A percentile compares a stretch with the other conserved stretches of the same genome.
phyloP scores from a whole-genome alignment of 2,797 vertebrate genomes.

The Anolis apletophallus region DNA sequence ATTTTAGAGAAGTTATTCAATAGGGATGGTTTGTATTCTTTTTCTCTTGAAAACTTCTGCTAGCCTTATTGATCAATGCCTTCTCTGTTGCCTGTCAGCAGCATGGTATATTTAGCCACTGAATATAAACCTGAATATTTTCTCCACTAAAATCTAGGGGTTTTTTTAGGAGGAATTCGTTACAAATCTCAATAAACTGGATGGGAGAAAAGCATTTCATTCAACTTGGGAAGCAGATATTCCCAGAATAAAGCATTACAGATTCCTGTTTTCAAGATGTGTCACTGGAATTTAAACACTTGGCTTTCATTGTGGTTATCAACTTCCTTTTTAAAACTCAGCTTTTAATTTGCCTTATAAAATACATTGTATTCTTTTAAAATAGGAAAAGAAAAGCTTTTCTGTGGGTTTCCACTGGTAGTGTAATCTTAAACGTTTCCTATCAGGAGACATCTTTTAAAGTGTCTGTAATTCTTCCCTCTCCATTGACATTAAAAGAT shows the following conservation, averaged over 20 bases:
- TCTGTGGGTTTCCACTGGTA: conserved; percentile 9
- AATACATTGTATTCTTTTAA: conserved; percentile 42
- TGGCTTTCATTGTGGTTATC: conserved; percentile 18
- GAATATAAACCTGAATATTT: background rate
- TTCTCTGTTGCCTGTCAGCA: background rate
- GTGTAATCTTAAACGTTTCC: conserved; percentile 53
- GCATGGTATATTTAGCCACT: background rate
- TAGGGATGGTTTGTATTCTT: background rate
- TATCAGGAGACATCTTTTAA: conserved; percentile 36
- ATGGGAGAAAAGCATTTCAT: background rate
- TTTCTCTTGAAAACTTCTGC: background rate
- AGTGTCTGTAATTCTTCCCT: conserved; percentile 36
- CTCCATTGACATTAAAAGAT: conserved; percentile 60
- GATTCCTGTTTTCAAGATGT: conserved; percentile 36
- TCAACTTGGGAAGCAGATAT: background rate
- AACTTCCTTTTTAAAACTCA: conserved; percentile 39
- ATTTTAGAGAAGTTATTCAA: background rate
- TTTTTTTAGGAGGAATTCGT: background rate
- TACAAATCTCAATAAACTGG: background rate
- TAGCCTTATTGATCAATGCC: background rate
- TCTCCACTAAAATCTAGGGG: background rate
- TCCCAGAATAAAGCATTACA: conserved; percentile 1
- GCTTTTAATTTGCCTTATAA: conserved; percentile 50
- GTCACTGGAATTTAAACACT: conserved; percentile 32
- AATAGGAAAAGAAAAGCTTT: conserved; percentile 21